Conservation (phyloP, 1,140 invertebrate species). For the Schlechtendalia chinensis region DNA sequence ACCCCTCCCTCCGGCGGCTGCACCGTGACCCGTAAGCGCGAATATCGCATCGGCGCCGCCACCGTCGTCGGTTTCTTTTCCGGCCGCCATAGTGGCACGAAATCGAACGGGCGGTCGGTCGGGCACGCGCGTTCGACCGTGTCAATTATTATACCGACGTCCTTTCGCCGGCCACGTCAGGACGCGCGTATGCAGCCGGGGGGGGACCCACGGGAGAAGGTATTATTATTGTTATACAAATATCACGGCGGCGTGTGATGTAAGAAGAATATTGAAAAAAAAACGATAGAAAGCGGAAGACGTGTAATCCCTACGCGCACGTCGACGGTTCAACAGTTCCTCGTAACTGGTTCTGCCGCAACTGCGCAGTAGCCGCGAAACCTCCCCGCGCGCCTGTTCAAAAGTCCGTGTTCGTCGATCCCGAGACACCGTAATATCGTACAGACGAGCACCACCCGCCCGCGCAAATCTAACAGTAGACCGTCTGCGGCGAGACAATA, state of each 20-base stretch:
- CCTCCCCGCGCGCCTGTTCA: no score
- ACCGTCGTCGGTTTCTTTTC: not conserved
- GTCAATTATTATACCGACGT: no score
- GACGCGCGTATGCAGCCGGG: not conserved
- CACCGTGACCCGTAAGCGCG: not conserved
- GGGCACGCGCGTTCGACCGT: no score
- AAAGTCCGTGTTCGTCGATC: no score
- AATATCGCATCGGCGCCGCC: not conserved
- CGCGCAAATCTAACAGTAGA: no score
- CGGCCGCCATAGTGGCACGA: not conserved
- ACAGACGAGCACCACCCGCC: no score
- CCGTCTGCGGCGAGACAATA: no score
- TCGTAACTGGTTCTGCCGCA: slow-evolving; percentile 21
- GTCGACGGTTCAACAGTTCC: no score
- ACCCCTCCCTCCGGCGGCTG: not conserved
- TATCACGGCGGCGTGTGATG: not conserved
- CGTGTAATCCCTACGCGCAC: not conserved
- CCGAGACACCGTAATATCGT: no score
- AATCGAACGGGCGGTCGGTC: not conserved
- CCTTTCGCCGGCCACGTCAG: slow-evolving; percentile 19
- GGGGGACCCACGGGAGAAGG: slow-evolving; percentile 12
- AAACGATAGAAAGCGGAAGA: slow-evolving; percentile 20
- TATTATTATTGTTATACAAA: slow-evolving; percentile 29
- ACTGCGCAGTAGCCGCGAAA: not conserved
- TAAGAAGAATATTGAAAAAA: slow-evolving; percentile 8